These are phyloP conservation scores for Littorina saxatilis DNA, from an alignment of 1,140 invertebrate genomes.

Conservation along the genomic window DNA sequence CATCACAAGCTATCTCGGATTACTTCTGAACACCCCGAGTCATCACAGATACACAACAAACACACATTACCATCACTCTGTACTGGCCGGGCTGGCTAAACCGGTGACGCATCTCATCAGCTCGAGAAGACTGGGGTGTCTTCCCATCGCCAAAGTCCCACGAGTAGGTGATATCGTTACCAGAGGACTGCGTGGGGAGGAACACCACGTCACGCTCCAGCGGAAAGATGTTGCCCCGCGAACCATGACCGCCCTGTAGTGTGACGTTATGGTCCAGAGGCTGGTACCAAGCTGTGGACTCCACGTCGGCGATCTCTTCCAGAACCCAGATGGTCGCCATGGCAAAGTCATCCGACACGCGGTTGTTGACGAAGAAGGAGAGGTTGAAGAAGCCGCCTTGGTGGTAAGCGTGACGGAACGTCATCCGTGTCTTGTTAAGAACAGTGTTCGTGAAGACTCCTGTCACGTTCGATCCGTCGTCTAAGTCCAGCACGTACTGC, in stretches of 20 bases:
- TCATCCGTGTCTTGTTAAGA: conserved; percentile 34
- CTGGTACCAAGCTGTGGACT: conserved; percentile 42
- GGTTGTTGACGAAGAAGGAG: conserved; percentile 40
- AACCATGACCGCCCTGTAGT: conserved; percentile 48
- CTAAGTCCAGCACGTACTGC: conserved; percentile 40
- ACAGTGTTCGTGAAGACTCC: conserved; percentile 31
- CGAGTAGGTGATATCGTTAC: conserved; percentile 52
- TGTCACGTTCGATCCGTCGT: conserved; percentile 24
- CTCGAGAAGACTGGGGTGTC: neutral
- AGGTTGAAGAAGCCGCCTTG: conserved; percentile 47
- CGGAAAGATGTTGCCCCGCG: conserved; percentile 43
- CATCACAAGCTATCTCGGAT: too few species aligned
- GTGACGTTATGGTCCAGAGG: conserved; percentile 46
- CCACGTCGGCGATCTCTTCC: conserved; percentile 52
- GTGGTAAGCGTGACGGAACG: conserved; percentile 31
- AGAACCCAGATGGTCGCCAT: conserved; percentile 40
- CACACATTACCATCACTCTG: too few species aligned
- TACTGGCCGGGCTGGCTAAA: conserved; percentile 40
- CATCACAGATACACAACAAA: too few species aligned
- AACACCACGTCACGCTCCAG: conserved; percentile 51
- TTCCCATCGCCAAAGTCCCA: conserved; percentile 53
- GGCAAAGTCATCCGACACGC: conserved; percentile 30
- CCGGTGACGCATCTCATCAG: conserved; percentile 31
- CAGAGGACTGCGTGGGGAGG: conserved; percentile 41
- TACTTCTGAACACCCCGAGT: too few species aligned